Base-by-base conservation (phyloP, 2,888 invertebrate genomes). In the Drosophila maculinotata region DNA sequence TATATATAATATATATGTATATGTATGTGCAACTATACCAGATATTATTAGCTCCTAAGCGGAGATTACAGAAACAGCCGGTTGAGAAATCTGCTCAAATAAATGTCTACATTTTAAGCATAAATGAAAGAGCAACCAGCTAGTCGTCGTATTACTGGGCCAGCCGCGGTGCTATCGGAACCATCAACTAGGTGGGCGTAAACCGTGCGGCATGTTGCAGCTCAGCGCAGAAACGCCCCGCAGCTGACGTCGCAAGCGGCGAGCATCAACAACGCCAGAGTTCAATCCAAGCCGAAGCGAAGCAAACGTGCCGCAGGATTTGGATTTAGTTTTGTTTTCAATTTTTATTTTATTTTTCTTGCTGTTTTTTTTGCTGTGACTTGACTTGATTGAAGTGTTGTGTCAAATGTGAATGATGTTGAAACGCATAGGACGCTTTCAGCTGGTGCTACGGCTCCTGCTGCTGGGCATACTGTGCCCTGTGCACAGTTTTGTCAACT, bases 401-500 rank as follows among this genome's bases (percentile, higher is more conserved):
- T 47, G 20, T 5, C 31, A 35, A 42, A 51, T 65, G 53, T 64
- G 12, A 41, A 31, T 15, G 17, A 75, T 75, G 75, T n/a, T n/a
- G 5, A 35, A n/a, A 2, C n/a, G 31, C 1, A 12, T 17, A 30
- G 49, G 25, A 51, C n/a, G 36, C 10, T 26, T 28, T 12, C 51
- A 39, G 35, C 25, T 58, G 33, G 30, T 25, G 69, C 62, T n/a
- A n/a, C n/a, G n/a, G 48, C 20, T 52, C 26, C 39, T 51, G 2
- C 28, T 47, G 20, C 49, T 62, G 42, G 28, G 56, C 35, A 17
- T 30, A 6, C 25, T 58, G 3, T 4, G 25, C 14, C 28, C n/a
- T 0, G 79, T 54, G 44, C 44, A 78, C 5, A 51, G 76, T 12
- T 87, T 84, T 57, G 84, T 87, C n/a, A 87, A 84, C 25, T 71